phyloP scores from a whole-genome alignment of 2,888 invertebrate species.

The Acanthacorydalis orientalis region DNA sequence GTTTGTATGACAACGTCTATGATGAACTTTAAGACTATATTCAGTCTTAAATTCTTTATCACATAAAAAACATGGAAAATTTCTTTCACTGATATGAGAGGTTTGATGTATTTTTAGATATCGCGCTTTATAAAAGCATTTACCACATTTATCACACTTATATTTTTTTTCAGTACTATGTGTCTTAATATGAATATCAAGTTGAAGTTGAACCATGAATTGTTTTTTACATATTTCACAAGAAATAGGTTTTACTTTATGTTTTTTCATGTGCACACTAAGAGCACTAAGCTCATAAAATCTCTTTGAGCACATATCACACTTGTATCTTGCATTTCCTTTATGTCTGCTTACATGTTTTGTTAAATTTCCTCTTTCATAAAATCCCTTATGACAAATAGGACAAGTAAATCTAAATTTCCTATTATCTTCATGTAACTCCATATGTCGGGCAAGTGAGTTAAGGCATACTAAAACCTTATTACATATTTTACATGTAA shows the following conservation, averaged over 20 bases:
- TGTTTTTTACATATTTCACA: background rate
- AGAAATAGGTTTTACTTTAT: background rate
- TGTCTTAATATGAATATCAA: background rate
- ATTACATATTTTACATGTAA: conserved; percentile 3
- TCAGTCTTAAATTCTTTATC: background rate
- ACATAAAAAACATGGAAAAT: background rate
- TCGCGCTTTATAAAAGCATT: background rate
- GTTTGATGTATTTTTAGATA: no score
- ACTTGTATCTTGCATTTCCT: conserved; percentile 1
- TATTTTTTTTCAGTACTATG: background rate
- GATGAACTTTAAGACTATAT: background rate
- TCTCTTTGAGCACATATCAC: background rate
- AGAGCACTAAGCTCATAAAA: background rate
- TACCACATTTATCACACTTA: background rate
- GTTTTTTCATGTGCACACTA: background rate
- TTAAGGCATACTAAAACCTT: background rate
- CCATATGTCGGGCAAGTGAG: conserved; percentile 3
- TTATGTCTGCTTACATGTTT: conserved; percentile 29
- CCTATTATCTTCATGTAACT: conserved; percentile 1
- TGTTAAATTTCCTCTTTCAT: conserved; percentile 28
- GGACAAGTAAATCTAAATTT: conserved; percentile 23
- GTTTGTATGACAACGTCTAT: no score
- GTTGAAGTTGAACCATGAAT: background rate
- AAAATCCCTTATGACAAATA: conserved; percentile 27
- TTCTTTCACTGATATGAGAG: background rate